Percentiles rank a stretch among this genome's conserved stretches.
Evolutionary conservation across 2,888 invertebrate species (phyloP).

Genomic region (Pristionchus arcanus): DNA sequence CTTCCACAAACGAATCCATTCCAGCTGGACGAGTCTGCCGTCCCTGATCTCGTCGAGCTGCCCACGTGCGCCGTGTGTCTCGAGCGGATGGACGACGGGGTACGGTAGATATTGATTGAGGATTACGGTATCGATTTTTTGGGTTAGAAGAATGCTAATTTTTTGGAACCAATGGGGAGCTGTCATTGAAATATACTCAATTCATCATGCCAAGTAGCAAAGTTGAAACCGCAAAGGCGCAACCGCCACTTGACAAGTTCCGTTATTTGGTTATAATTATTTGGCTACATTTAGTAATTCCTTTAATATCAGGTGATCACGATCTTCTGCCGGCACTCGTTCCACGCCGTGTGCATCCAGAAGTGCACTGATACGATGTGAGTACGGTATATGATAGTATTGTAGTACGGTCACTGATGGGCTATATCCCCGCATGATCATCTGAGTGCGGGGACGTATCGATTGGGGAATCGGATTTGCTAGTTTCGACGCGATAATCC

Average conservation of each 20-base stretch:
- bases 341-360: constrained; percentile 94
- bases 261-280: too few relatives aligned
- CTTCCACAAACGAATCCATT: neutral
- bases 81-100: constrained; percentile 95
- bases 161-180: too few relatives aligned
- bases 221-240: too few relatives aligned
- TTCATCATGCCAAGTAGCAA: neutral
- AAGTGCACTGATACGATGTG: constrained; percentile 94
- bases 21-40: constrained; percentile 50
- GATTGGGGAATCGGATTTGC: neutral
- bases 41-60: constrained; percentile 85
- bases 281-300: neutral
- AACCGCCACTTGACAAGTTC: too few relatives aligned
- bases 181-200: neutral
- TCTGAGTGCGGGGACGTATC: neutral
- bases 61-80: constrained; percentile 97
- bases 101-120: constrained; percentile 48
- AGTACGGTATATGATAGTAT: neutral
- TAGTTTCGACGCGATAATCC: too few relatives aligned
- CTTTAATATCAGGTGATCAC: constrained; percentile 85
- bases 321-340: constrained; percentile 97
- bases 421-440: too few relatives aligned
- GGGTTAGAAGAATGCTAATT: neutral
- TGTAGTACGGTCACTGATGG: too few relatives aligned
- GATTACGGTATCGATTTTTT: neutral